Percentiles rank a stretch among this genome's conserved stretches.
Evolutionary conservation across 1,140 invertebrate genomes (phyloP).

Genomic region (Tetranychus cinnabarinus): DNA sequence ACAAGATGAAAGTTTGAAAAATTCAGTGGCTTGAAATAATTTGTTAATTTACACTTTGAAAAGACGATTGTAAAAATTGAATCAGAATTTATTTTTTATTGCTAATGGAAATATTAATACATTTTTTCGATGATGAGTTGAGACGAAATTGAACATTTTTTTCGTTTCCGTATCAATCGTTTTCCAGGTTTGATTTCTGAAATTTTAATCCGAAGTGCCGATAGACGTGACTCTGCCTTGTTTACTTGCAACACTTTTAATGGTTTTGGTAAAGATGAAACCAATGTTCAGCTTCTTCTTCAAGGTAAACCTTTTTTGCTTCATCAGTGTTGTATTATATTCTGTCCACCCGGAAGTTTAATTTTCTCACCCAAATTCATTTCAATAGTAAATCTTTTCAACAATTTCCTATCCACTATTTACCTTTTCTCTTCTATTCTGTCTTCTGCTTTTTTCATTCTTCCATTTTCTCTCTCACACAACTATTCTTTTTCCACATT

Average conservation of each 20-base stretch:
- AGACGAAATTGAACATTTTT: background rate
- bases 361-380: too few species aligned
- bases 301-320: constrained; percentile 39
- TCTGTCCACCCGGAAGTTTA: background rate
- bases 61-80: constrained; percentile 9
- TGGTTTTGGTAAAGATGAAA: constrained; percentile 36
- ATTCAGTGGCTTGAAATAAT: too few species aligned
- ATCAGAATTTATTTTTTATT: constrained; percentile 17
- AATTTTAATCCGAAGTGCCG: constrained; percentile 25
- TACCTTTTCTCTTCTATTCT: background rate
- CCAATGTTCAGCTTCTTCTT: constrained; percentile 64
- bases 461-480: background rate
- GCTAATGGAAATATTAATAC: constrained; percentile 10
- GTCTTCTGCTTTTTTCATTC: background rate
- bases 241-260: constrained; percentile 24
- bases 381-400: too few species aligned
- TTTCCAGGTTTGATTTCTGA: background rate
- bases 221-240: constrained; percentile 25
- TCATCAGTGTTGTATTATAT: too few species aligned
- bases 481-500: background rate
- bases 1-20: background rate
- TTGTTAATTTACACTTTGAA: background rate
- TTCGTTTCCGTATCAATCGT: background rate
- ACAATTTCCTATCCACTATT: background rate
- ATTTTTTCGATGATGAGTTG: constrained; percentile 6